phyloP scores from a whole-genome alignment of 2,113 vertebrate genomes.

The Corapipo altera region DNA sequence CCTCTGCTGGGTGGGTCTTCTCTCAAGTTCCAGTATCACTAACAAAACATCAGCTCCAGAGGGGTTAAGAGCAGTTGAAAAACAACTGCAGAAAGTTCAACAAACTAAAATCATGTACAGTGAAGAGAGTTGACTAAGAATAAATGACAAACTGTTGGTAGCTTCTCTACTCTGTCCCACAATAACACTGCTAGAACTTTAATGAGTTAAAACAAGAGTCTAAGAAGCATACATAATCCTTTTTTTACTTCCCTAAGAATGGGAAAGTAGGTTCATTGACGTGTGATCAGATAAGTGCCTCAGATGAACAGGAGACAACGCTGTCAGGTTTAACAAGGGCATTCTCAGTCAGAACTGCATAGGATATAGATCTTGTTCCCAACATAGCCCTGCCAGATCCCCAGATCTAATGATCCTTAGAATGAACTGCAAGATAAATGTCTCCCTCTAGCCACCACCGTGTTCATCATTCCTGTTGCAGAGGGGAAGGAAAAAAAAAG shows the following conservation, averaged over 20 bases:
- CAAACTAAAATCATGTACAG: background rate
- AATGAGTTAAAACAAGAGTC: constrained; percentile 15
- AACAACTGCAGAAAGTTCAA: background rate
- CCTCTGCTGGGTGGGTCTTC: background rate
- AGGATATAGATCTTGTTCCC: constrained; percentile 36
- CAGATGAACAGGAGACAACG: background rate
- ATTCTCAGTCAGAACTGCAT: background rate
- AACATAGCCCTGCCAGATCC: background rate
- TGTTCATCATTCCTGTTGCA: background rate
- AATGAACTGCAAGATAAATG: background rate
- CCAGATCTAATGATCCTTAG: background rate
- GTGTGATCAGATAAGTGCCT: background rate
- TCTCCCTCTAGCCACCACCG: background rate
- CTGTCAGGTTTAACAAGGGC: constrained; percentile 22
- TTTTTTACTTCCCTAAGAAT: background rate
- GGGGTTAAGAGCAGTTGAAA: background rate
- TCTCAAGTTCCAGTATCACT: background rate
- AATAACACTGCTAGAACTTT: background rate
- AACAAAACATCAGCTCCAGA: background rate
- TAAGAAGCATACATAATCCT: background rate
- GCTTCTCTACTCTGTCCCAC: background rate
- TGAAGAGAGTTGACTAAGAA: background rate
- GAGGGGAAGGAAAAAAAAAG: background rate
- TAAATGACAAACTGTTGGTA: background rate
- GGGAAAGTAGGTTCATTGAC: constrained; percentile 23